Percentiles rank a stretch among this genome's conserved stretches.
Evolutionary conservation across 2,797 vertebrate species (phyloP).

Genomic region (Microchirus variegatus): DNA sequence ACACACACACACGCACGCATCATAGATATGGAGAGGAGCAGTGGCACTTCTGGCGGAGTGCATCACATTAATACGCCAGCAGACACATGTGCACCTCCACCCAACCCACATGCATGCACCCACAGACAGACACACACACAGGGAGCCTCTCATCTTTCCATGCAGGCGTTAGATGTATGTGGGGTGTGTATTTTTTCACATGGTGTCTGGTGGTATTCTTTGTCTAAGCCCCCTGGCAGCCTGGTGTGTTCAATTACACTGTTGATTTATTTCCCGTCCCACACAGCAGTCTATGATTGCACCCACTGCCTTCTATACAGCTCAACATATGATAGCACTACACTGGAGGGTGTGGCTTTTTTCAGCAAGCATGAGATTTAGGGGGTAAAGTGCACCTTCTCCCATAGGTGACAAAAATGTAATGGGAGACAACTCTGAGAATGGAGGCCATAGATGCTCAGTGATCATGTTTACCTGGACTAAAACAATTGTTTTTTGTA

Average conservation of each 20-base stretch:
- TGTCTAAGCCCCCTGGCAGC: constrained; percentile 63
- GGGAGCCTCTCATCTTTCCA: constrained; percentile 62
- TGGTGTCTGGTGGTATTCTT: constrained; percentile 66
- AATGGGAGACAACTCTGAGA: constrained; percentile 43
- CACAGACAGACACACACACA: constrained; percentile 51
- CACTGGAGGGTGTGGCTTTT: constrained; percentile 43
- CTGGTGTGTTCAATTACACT: constrained; percentile 76
- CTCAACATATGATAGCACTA: constrained; percentile 66
- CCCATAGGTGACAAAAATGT: constrained; percentile 32
- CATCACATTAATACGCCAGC: constrained; percentile 37
- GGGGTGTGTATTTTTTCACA: constrained; percentile 64
- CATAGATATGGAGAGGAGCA: constrained; percentile 32
- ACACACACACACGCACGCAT: constrained; percentile 28
- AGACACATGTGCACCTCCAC: constrained; percentile 52
- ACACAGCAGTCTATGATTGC: constrained; percentile 74
- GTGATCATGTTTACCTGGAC: constrained; percentile 23
- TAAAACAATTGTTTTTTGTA: constrained; percentile 17
- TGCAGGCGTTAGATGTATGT: constrained; percentile 57
- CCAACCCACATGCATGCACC: constrained; percentile 57
- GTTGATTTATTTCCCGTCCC: constrained; percentile 73
- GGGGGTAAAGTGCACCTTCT: constrained; percentile 5
- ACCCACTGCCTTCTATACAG: constrained; percentile 67
- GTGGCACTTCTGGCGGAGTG: constrained; percentile 26
- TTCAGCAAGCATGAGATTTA: constrained; percentile 40
- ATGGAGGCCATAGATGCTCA: constrained; percentile 14